phyloP scores from a whole-genome alignment of 2,113 vertebrate genomes.

The cattle (Bos taurus) region DNA sequence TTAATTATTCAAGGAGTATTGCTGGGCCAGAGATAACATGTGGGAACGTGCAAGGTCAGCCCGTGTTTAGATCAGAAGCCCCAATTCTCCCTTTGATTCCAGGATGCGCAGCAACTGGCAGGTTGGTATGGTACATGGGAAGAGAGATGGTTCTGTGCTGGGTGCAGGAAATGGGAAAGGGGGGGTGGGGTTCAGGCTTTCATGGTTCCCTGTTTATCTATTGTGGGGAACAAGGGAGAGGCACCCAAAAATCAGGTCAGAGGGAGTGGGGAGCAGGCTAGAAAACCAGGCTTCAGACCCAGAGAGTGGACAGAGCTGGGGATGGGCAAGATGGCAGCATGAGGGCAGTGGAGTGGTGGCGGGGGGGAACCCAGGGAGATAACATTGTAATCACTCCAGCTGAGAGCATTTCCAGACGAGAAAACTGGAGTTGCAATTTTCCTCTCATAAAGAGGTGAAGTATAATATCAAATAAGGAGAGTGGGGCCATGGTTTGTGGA shows the following conservation, averaged over 20 bases:
- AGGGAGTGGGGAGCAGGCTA: neutral
- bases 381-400: neutral
- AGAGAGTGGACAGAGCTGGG: neutral
- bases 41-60: conserved; percentile 64
- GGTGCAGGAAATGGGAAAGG: neutral
- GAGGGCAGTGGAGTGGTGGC: neutral
- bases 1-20: conserved; percentile 69
- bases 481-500: neutral
- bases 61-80: conserved; percentile 52
- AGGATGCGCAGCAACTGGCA: neutral
- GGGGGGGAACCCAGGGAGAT: neutral
- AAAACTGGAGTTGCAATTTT: neutral
- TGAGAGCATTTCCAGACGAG: neutral
- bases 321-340: neutral
- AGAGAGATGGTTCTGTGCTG: neutral
- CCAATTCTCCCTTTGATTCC: neutral
- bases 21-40: conserved; percentile 49
- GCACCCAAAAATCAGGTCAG: neutral
- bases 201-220: neutral
- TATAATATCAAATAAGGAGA: neutral
- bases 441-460: neutral
- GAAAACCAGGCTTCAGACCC: neutral
- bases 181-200: neutral
- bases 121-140: neutral
- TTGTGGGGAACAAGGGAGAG: neutral